Base-by-base conservation (phyloP, 2,888 invertebrate genomes). In the Zaprionus lineosus region DNA sequence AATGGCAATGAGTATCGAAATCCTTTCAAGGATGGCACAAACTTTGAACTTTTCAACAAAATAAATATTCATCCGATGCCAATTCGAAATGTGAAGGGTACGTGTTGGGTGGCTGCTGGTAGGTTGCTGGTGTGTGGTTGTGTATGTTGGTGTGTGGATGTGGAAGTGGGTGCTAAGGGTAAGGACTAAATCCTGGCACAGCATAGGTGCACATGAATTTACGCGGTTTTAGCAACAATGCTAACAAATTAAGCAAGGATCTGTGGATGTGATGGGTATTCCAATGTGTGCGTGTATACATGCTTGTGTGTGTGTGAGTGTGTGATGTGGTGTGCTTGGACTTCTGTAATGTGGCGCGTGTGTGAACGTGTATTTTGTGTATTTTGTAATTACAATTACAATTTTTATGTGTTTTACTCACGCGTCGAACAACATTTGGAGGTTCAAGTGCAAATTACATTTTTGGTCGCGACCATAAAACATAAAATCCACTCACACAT, bases 401-500 rank as follows among this genome's bases (percentile, higher is more conserved):
- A 58, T 48, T 40, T 47, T 37, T 57, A 21, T 31, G 19, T 24
- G 53, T 50, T 40, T 18, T 14, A 21, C 31, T 48, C 31, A 36
- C 34, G 37, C 39, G 26, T 9, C 29, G 26, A 58, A 55, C 50
- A 41, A 34, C 37, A 63, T 53, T 21, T 4, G 24, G 48, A 53
- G 61, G 55, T 63, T 81, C 69, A 55, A 63, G 78, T 70, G 67
- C 56, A 77, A 77, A 77, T 77, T 82, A 70, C 71, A 77, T 65
- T 77, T 74, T 44, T 47, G 51, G 14, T n/a, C 15, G 9, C 26
- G 3, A 14, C 48, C 24, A 34, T 21, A 44, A 36, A 29, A 55
- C 46, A 50, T 43, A 46, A 48, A 24, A 9, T 14, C 28, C 31
- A 41, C 28, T 19, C 9, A 43, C 26, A 60, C 18, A 55, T 21